A percentile compares a stretch with the other conserved stretches of the same genome.
These are phyloP conservation scores for Tautogolabrus adspersus DNA, from an alignment of 2,113 vertebrate genomes.

Conservation along the genomic window DNA sequence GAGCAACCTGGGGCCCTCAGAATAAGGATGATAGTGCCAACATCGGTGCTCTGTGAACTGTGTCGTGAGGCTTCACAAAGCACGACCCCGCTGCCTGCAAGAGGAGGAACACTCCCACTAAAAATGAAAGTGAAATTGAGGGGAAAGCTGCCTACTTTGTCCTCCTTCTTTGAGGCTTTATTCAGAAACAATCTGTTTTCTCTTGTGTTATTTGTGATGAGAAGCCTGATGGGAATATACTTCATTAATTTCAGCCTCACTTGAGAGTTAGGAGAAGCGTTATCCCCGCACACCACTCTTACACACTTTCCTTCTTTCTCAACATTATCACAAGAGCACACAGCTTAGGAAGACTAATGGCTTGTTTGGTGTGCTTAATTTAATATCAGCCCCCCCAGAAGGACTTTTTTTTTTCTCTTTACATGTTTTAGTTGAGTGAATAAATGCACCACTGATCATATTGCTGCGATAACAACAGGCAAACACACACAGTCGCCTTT, in stretches of 20 bases:
- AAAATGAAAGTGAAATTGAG: constrained; percentile 15
- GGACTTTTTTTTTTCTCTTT: neutral
- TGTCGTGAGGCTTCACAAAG: constrained; percentile 15
- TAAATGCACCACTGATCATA: constrained; percentile 26
- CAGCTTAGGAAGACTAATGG: constrained; percentile 47
- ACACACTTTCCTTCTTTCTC: constrained; percentile 3
- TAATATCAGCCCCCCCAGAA: constrained; percentile 33
- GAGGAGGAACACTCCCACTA: constrained; percentile 19
- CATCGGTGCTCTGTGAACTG: constrained; percentile 7
- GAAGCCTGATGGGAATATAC: constrained; percentile 63
- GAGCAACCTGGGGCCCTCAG: constrained; percentile 25
- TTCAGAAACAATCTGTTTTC: constrained; percentile 46
- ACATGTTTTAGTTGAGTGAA: neutral
- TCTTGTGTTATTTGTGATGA: constrained; percentile 61
- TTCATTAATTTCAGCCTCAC: constrained; percentile 75
- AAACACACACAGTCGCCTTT: constrained; percentile 1
- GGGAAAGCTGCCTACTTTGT: constrained; percentile 39
- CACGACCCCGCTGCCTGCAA: neutral
- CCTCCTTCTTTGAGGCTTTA: constrained; percentile 39
- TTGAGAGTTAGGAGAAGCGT: constrained; percentile 65
- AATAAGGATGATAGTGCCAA: constrained; percentile 22
- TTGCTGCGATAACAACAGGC: constrained; percentile 9
- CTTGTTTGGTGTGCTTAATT: constrained; percentile 54
- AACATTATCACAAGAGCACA: constrained; percentile 36
- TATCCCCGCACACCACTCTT: constrained; percentile 9